Evolutionary conservation across 2,888 invertebrate species (phyloP).

Genomic region (Proisotoma minuta): DNA sequence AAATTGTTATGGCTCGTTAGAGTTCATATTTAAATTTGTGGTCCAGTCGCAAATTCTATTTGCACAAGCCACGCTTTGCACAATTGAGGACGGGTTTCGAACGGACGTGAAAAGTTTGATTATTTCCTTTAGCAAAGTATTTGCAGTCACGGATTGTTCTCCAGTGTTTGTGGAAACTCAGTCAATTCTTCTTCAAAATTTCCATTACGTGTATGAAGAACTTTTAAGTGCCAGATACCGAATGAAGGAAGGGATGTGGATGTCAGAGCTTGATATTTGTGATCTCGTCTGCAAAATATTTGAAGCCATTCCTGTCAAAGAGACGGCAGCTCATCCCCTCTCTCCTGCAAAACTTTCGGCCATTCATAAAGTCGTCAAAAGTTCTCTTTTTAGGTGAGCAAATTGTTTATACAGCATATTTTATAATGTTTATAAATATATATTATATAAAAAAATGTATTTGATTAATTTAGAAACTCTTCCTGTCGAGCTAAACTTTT

Average conservation of each 20-base stretch:
- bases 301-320: conserved; percentile 63
- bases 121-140: conserved; percentile 71
- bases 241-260: neutral
- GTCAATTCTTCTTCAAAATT: conserved; percentile 75
- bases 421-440: neutral
- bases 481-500: conserved; percentile 55
- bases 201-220: conserved; percentile 78
- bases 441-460: conserved; percentile 7
- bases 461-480: conserved; percentile 16
- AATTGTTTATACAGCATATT: neutral
- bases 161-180: conserved; percentile 66
- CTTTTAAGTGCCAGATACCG: conserved; percentile 55
- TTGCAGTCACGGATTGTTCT: conserved; percentile 66
- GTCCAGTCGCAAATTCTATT: conserved; percentile 81
- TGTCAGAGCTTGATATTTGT: conserved; percentile 66
- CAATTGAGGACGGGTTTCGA: conserved; percentile 77
- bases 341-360: conserved; percentile 77
- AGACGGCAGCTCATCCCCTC: conserved; percentile 65
- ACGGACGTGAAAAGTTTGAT: conserved; percentile 64
- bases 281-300: conserved; percentile 74
- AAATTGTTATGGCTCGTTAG: conserved; percentile 82
- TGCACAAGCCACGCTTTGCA: conserved; percentile 67
- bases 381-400: conserved; percentile 68
- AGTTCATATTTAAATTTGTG: conserved; percentile 87
- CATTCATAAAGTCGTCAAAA: conserved; percentile 72